A percentile compares a stretch with the other conserved stretches of the same genome.
Conservation (phyloP, 2,797 vertebrate species). For the Pseudochirops corinnae region DNA sequence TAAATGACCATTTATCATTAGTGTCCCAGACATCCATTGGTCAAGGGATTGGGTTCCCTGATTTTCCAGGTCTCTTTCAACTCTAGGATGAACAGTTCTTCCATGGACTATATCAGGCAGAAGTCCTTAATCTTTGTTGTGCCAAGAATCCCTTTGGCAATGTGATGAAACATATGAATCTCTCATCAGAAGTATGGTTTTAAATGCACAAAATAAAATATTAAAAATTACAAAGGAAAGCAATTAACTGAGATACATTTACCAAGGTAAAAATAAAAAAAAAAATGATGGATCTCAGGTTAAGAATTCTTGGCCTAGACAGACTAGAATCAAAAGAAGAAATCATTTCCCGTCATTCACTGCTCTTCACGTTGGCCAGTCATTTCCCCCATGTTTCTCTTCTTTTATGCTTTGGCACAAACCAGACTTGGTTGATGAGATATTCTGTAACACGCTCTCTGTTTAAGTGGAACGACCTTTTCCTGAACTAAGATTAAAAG, state of each 20-base stretch:
- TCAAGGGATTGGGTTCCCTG: background rate
- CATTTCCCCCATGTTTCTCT: background rate
- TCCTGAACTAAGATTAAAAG: conserved; percentile 43
- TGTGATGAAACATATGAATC: background rate
- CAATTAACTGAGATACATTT: background rate
- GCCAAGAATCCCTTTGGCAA: background rate
- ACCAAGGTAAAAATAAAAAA: background rate
- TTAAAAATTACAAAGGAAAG: background rate
- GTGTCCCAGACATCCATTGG: background rate
- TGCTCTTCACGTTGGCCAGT: conserved; percentile 13
- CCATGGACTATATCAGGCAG: background rate
- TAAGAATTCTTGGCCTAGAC: background rate
- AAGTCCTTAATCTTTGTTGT: background rate
- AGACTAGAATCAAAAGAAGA: background rate
- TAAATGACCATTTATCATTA: background rate
- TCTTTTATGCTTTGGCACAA: conserved; percentile 30
- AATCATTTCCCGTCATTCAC: background rate
- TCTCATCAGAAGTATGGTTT: background rate
- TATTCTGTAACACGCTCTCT: background rate
- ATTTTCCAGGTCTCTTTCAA: background rate
- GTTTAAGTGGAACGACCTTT: conserved; percentile 18
- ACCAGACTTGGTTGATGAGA: background rate
- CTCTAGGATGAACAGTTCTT: background rate
- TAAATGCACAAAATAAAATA: background rate
- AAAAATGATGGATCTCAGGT: background rate